phyloP scores from a whole-genome alignment of 2,113 vertebrate species.

The Triplophysa tibetana region DNA sequence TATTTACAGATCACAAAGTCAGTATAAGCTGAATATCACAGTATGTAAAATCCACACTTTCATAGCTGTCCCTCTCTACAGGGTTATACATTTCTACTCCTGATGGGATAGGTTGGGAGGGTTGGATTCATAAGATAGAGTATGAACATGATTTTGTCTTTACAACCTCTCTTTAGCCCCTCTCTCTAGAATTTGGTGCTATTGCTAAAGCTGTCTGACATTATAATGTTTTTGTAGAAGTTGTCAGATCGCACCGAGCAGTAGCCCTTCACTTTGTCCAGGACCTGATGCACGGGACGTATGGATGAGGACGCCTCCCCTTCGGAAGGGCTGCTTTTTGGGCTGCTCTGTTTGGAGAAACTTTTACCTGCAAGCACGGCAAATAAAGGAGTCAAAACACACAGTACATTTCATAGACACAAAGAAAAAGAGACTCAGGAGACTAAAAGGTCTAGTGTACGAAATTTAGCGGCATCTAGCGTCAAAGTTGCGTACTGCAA shows the following conservation, averaged over 20 bases:
- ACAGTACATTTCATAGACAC: background rate
- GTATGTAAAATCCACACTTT: constrained; percentile 60
- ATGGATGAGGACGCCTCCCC: constrained; percentile 84
- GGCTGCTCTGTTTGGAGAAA: constrained; percentile 76
- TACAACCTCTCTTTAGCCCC: background rate
- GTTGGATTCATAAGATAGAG: constrained; percentile 37
- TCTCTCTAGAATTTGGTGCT: constrained; percentile 87
- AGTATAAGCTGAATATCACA: constrained; percentile 70
- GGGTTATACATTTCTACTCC: constrained; percentile 36
- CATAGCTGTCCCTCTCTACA: constrained; percentile 28
- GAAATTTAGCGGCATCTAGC: too few species aligned
- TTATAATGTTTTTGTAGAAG: constrained; percentile 97
- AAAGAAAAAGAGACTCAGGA: too few species aligned
- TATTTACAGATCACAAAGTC: constrained; percentile 68
- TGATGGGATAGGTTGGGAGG: constrained; percentile 11
- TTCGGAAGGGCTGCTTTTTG: constrained; percentile 80
- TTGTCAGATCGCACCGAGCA: constrained; percentile 88
- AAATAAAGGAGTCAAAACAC: constrained; percentile 19
- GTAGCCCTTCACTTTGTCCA: constrained; percentile 93
- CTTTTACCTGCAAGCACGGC: constrained; percentile 74
- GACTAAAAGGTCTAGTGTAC: too few species aligned
- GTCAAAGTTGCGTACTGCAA: too few species aligned
- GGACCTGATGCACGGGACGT: constrained; percentile 90
- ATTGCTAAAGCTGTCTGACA: constrained; percentile 88
- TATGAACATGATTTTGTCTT: constrained; percentile 14